A percentile compares a stretch with the other conserved stretches of the same genome.
These are phyloP conservation scores for Caenorhabditis macrosperma DNA, from an alignment of 2,888 invertebrate genomes.

Conservation along the genomic window DNA sequence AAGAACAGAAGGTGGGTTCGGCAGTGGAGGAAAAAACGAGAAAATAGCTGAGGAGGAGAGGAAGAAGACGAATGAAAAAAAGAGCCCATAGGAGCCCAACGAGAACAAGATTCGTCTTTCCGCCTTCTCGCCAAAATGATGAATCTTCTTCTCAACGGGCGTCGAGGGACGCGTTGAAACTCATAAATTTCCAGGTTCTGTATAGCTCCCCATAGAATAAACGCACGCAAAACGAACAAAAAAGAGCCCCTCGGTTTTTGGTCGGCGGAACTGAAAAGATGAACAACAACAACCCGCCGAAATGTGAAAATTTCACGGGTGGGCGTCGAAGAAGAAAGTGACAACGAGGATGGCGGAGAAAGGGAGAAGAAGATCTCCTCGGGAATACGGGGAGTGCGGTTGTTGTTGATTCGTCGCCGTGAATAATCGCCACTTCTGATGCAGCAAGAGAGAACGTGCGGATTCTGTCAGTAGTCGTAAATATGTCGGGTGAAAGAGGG, in stretches of 20 bases:
- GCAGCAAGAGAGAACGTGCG: background rate
- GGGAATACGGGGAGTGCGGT: constrained; percentile 21
- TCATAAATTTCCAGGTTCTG: constrained; percentile 4
- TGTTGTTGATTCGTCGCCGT: constrained; percentile 25
- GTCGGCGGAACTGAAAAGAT: background rate
- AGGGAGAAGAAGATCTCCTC: constrained; percentile 1
- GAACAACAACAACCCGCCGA: background rate
- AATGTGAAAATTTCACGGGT: constrained; percentile 5
- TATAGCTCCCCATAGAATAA: constrained; percentile 8
- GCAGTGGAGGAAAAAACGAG: background rate
- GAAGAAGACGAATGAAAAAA: constrained; percentile 8
- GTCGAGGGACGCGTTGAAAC: constrained; percentile 8
- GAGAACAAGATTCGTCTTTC: background rate
- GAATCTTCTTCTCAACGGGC: background rate
- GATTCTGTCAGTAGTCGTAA: background rate
- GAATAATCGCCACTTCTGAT: constrained; percentile 12
- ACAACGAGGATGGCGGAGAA: background rate
- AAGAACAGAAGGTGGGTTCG: constrained; percentile 14
- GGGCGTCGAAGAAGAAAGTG: background rate
- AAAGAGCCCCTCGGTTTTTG: background rate
- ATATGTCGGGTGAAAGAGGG: constrained; percentile 4
- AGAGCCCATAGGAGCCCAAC: background rate
- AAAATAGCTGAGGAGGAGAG: constrained; percentile 4
- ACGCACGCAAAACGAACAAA: background rate
- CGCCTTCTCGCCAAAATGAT: background rate